A percentile compares a stretch with the other conserved stretches of the same genome.
These are phyloP conservation scores for Drosophila ogumai DNA, from an alignment of 1,140 invertebrate genomes.

Conservation along the genomic window DNA sequence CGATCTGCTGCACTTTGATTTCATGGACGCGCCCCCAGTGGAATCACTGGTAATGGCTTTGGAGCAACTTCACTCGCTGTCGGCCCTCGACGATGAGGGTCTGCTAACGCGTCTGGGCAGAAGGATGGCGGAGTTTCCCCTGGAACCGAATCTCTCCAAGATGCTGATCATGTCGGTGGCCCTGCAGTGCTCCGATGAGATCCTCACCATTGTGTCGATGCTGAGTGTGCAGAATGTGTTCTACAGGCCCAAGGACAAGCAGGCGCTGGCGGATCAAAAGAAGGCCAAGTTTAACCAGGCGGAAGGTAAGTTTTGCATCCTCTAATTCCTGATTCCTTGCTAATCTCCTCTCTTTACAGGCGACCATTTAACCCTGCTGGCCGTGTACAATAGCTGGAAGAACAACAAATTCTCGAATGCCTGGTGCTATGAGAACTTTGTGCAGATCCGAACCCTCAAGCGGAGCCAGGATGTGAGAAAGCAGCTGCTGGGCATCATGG, in stretches of 20 bases:
- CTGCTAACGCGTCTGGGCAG: slow-evolving; percentile 96
- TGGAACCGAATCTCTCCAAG: slow-evolving; percentile 99
- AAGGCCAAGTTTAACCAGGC: slow-evolving; percentile 99
- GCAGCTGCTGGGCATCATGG: slow-evolving; percentile 99
- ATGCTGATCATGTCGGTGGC: slow-evolving; percentile 99
- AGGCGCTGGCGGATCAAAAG: slow-evolving; percentile 98
- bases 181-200: slow-evolving; percentile 99
- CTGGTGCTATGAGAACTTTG: slow-evolving; percentile 99
- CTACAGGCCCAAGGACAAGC: slow-evolving; percentile 98
- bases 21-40: slow-evolving; percentile 99
- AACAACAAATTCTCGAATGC: slow-evolving; percentile 99
- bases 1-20: slow-evolving; percentile 99
- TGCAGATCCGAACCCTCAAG: slow-evolving; percentile 98
- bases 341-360: slow-evolving; percentile 80
- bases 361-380: slow-evolving; percentile 98
- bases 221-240: slow-evolving; percentile 99
- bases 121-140: slow-evolving; percentile 99
- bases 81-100: slow-evolving; percentile 98
- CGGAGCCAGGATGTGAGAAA: slow-evolving; percentile 99
- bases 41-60: slow-evolving; percentile 98
- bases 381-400: slow-evolving; percentile 99
- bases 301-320: slow-evolving; percentile 87
- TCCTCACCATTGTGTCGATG: slow-evolving; percentile 99
- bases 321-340: neutral
- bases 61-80: slow-evolving; percentile 98